Percentiles rank a stretch among this genome's conserved stretches.
Conservation (phyloP, 2,113 vertebrate species). For the Oreocharis arfaki region DNA sequence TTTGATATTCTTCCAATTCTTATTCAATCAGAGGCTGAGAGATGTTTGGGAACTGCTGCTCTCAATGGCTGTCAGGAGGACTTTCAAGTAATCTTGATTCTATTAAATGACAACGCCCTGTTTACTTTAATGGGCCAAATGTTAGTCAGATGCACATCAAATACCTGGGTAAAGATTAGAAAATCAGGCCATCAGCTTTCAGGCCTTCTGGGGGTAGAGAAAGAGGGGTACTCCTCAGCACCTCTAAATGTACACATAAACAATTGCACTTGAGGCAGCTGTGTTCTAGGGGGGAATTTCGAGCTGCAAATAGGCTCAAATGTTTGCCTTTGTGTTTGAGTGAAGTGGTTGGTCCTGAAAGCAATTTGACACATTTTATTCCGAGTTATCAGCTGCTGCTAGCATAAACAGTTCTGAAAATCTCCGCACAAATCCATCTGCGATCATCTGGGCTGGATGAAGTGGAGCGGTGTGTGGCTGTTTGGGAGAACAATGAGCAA, state of each 20-base stretch:
- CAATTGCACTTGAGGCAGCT: background rate
- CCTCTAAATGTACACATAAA: background rate
- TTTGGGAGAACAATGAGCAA: conserved; percentile 47
- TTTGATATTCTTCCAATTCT: conserved; percentile 1
- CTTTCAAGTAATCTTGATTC: background rate
- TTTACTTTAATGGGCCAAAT: background rate
- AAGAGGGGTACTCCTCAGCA: background rate
- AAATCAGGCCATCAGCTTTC: background rate
- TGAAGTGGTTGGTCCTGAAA: conserved; percentile 17
- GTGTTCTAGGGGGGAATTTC: background rate
- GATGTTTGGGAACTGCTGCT: background rate
- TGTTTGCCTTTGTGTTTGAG: background rate
- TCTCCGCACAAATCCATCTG: conserved; percentile 3
- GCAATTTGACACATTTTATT: conserved; percentile 30
- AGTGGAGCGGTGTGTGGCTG: background rate
- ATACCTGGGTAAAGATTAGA: background rate
- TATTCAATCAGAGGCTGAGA: background rate
- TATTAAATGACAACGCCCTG: background rate
- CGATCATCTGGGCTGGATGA: background rate
- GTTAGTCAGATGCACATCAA: background rate
- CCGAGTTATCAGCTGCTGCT: conserved; percentile 23
- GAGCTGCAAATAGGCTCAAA: conserved; percentile 13
- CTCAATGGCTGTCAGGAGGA: background rate
- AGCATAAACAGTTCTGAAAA: conserved; percentile 34
- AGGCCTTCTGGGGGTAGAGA: background rate